phyloP scores from a whole-genome alignment of 2,888 invertebrate genomes.

The Meandrusa payeni region DNA sequence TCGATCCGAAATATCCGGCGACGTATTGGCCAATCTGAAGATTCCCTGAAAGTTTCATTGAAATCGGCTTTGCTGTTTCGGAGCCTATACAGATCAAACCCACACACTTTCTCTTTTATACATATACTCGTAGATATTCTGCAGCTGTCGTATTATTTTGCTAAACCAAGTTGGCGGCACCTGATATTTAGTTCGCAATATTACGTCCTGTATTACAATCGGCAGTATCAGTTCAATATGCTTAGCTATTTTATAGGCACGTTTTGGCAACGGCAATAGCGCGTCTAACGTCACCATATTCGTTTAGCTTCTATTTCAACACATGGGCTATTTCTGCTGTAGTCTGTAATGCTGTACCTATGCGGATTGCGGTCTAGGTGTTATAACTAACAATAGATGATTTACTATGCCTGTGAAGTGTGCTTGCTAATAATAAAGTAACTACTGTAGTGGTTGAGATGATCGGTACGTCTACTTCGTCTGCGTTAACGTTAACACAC shows the following conservation, averaged over 20 bases:
- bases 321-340: conserved; percentile 59
- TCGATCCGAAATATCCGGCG: too few relatives aligned
- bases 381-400: conserved; percentile 54
- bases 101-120: too few relatives aligned
- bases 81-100: too few relatives aligned
- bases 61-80: too few relatives aligned
- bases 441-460: conserved; percentile 3
- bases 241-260: conserved; percentile 42
- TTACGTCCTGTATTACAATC: not conserved
- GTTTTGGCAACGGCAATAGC: conserved; percentile 43
- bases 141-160: too few relatives aligned
- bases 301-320: conserved; percentile 42
- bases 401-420: conserved; percentile 37
- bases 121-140: too few relatives aligned
- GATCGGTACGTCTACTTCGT: not conserved
- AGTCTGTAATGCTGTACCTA: conserved; percentile 25
- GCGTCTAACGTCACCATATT: conserved; percentile 39
- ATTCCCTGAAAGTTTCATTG: too few relatives aligned
- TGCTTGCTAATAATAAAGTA: conserved; percentile 28
- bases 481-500: too few relatives aligned
- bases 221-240: conserved; percentile 36
- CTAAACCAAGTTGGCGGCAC: too few relatives aligned
- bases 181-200: too few relatives aligned
- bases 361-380: conserved; percentile 48
- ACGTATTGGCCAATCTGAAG: too few relatives aligned